phyloP scores from a whole-genome alignment of 2,888 invertebrate genomes.

The Stenodema calcarata region DNA sequence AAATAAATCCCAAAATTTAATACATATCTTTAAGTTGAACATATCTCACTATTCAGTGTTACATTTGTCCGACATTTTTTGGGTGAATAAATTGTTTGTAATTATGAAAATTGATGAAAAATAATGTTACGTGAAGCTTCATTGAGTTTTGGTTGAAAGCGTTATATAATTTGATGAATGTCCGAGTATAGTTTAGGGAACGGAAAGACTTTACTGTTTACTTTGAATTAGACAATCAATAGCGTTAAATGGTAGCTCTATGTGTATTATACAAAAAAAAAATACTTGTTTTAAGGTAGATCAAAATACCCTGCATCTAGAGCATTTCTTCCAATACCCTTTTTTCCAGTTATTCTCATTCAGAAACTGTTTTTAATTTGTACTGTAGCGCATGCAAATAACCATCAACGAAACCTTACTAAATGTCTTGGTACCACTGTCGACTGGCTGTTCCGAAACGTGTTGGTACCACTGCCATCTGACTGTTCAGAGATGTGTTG shows the following conservation, averaged over 20 bases:
- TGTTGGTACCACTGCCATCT: background rate
- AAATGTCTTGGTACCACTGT: too few species aligned
- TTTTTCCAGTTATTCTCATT: background rate
- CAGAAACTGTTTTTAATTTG: background rate
- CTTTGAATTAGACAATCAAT: constrained; percentile 58
- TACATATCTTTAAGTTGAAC: constrained; percentile 53
- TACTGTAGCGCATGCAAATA: background rate
- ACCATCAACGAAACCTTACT: background rate
- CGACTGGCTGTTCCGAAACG: background rate
- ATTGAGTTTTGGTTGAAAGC: constrained; percentile 42
- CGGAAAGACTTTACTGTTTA: constrained; percentile 57
- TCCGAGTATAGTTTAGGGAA: constrained; percentile 56
- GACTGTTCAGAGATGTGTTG: too few species aligned
- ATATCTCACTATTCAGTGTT: constrained; percentile 48
- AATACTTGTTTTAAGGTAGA: constrained; percentile 41
- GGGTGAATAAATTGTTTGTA: constrained; percentile 19
- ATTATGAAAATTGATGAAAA: background rate
- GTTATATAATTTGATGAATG: constrained; percentile 52
- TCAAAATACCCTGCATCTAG: constrained; percentile 47
- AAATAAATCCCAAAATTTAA: constrained; percentile 39
- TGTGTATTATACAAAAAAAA: constrained; percentile 36
- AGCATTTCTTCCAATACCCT: constrained; percentile 44
- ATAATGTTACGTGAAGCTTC: constrained; percentile 1
- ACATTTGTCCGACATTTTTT: constrained; percentile 36
- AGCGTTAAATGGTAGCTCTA: constrained; percentile 54